Percentiles rank a stretch among this genome's conserved stretches.
These are phyloP conservation scores for Caenorhabditis angaria DNA, from an alignment of 2,888 invertebrate species.

Conservation along the genomic window DNA sequence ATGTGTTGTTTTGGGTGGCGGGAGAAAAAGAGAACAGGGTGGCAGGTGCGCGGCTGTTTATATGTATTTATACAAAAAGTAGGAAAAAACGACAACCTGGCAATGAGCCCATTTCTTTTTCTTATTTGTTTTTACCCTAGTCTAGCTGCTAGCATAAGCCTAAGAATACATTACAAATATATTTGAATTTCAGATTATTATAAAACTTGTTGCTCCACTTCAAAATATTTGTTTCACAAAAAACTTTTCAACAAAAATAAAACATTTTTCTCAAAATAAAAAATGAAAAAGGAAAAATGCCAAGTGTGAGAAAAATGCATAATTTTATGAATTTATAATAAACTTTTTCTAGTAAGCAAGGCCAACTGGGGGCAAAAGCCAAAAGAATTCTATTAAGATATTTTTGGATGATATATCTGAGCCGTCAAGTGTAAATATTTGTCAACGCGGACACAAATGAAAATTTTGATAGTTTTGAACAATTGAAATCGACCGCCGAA, in stretches of 20 bases:
- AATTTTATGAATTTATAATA: too few relatives aligned
- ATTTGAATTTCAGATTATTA: not conserved
- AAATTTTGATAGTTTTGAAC: not conserved
- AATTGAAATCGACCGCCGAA: not conserved
- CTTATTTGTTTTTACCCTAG: not conserved
- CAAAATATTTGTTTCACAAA: too few relatives aligned
- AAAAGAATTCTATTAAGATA: not conserved
- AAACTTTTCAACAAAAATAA: too few relatives aligned
- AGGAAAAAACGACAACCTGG: not conserved
- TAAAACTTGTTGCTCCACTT: not conserved
- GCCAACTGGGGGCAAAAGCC: not conserved
- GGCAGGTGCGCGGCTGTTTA: constrained; percentile 2
- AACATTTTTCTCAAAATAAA: too few relatives aligned
- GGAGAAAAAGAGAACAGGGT: too few relatives aligned
- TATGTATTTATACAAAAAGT: not conserved
- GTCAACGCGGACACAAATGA: not conserved
- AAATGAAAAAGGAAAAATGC: too few relatives aligned
- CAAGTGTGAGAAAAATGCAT: too few relatives aligned
- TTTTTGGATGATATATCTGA: not conserved
- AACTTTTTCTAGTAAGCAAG: not conserved
- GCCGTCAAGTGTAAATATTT: not conserved
- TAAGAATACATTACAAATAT: not conserved
- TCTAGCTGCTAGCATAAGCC: not conserved
- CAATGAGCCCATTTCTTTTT: constrained; percentile 1
- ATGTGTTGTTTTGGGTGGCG: not conserved